Evolutionary conservation across 2,888 invertebrate species (phyloP).

Genomic region (Spisula subtruncata): DNA sequence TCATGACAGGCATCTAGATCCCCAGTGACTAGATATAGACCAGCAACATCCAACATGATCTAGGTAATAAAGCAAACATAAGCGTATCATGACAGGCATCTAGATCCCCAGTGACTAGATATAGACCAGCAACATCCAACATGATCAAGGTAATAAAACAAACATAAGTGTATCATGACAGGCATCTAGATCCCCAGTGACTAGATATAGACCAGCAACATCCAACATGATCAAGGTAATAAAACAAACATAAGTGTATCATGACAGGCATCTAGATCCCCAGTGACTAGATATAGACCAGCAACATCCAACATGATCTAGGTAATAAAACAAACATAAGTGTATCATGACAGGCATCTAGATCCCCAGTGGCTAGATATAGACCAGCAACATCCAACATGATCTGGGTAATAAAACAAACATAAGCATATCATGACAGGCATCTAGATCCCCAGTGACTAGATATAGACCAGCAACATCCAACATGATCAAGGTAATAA

Average conservation of each 20-base stretch:
- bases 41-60: slow-evolving; percentile 88
- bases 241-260: slow-evolving; percentile 91
- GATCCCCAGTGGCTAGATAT: slow-evolving; percentile 90
- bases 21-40: slow-evolving; percentile 89
- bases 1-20: slow-evolving; percentile 96
- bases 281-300: slow-evolving; percentile 88
- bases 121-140: slow-evolving; percentile 88
- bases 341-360: slow-evolving; percentile 95
- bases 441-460: slow-evolving; percentile 92
- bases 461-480: slow-evolving; percentile 88
- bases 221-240: slow-evolving; percentile 86
- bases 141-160: slow-evolving; percentile 80
- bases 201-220: slow-evolving; percentile 87
- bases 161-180: slow-evolving; percentile 95
- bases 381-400: slow-evolving; percentile 88
- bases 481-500: slow-evolving; percentile 84
- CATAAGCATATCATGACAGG: slow-evolving; percentile 90
- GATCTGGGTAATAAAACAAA: slow-evolving; percentile 77
- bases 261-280: slow-evolving; percentile 95
- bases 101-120: slow-evolving; percentile 91
- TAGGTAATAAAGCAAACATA: slow-evolving; percentile 65
- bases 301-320: slow-evolving; percentile 88
- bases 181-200: slow-evolving; percentile 93
- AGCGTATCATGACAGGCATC: slow-evolving; percentile 92
- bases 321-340: slow-evolving; percentile 89